Evolutionary conservation across 2,113 vertebrate species (phyloP).

Genomic region (Thymallus thymallus): DNA sequence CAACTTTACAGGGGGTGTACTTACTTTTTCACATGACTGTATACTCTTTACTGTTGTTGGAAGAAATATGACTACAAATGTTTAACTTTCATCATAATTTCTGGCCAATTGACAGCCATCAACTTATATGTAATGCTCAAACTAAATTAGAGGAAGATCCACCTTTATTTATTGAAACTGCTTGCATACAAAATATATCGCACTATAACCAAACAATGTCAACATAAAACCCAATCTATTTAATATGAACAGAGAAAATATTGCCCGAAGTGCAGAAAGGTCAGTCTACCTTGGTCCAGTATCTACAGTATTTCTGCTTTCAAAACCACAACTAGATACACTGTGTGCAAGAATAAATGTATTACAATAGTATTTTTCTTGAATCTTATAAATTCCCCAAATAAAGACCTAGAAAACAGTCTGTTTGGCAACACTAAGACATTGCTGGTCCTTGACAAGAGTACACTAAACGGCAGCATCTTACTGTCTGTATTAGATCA

Average conservation of each 20-base stretch:
- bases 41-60: no score
- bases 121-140: conserved; percentile 5
- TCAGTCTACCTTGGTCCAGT: conserved; percentile 95
- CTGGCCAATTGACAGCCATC: neutral
- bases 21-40: no score
- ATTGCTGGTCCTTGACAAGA: conserved; percentile 74
- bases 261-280: conserved; percentile 93
- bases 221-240: conserved; percentile 96
- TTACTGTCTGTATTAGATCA: conserved; percentile 2
- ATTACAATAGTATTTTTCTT: conserved; percentile 75
- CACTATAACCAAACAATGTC: conserved; percentile 99
- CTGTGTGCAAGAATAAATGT: conserved; percentile 88
- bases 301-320: conserved; percentile 86
- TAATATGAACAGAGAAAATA: conserved; percentile 96
- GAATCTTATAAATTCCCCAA: conserved; percentile 87
- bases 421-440: conserved; percentile 80
- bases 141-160: conserved; percentile 84
- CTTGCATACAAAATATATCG: conserved; percentile 99
- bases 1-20: no score
- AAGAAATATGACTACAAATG: neutral
- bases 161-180: conserved; percentile 98
- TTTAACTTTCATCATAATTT: neutral
- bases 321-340: conserved; percentile 83
- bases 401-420: conserved; percentile 90
- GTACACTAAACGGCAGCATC: conserved; percentile 71